Percentiles rank a stretch among this genome's conserved stretches.
Evolutionary conservation across 2,113 vertebrate species (phyloP).

Genomic region (Coptodon rendalli): DNA sequence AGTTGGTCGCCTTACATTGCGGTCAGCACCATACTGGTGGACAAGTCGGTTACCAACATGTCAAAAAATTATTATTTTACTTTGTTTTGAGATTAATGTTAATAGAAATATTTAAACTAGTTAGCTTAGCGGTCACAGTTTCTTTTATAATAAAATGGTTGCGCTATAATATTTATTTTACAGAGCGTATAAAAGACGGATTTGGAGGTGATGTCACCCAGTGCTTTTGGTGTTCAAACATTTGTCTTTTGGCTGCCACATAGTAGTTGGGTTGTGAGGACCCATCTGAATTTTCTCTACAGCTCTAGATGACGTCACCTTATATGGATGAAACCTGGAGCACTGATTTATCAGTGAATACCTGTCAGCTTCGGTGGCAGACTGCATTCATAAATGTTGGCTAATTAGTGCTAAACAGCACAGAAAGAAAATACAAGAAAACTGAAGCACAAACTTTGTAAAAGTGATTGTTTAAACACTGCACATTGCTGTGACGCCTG

Average conservation of each 20-base stretch:
- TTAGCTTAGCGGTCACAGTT: neutral
- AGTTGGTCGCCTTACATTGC: neutral
- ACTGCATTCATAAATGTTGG: fast-evolving
- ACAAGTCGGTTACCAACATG: neutral
- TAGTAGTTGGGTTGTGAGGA: neutral
- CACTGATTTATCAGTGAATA: neutral
- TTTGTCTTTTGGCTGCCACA: neutral
- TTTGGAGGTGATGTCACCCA: neutral
- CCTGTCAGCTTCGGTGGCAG: neutral
- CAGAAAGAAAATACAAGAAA: neutral
- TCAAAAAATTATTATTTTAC: neutral
- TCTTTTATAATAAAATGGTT: neutral
- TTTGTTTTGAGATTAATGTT: neutral
- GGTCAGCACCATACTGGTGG: neutral
- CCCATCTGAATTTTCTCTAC: neutral
- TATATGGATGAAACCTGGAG: neutral
- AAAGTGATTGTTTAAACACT: neutral
- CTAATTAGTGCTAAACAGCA: neutral
- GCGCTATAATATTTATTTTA: neutral
- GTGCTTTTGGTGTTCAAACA: neutral
- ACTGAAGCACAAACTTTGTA: neutral
- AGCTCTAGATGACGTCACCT: neutral
- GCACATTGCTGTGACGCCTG: neutral
- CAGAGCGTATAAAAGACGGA: neutral
- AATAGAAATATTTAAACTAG: neutral